A percentile compares a stretch with the other conserved stretches of the same genome.
These are phyloP conservation scores for Chiroxiphia lanceolata DNA, from an alignment of 2,797 vertebrate species.

Conservation along the genomic window DNA sequence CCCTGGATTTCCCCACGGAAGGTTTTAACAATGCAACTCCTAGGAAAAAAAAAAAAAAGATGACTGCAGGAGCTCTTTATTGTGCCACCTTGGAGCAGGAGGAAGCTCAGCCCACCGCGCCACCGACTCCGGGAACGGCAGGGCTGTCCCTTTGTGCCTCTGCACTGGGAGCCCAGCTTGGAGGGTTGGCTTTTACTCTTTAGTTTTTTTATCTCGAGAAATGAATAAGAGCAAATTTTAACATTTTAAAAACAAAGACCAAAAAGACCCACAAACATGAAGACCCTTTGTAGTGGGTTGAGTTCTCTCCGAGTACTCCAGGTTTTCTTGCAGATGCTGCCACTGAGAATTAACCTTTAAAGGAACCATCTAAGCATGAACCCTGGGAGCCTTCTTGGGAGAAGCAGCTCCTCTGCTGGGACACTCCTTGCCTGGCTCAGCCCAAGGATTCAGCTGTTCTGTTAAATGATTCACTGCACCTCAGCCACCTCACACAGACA, in stretches of 20 bases:
- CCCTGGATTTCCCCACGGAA: constrained; percentile 67
- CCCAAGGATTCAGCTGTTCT: background rate
- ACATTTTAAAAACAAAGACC: background rate
- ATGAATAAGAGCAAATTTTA: constrained; percentile 39
- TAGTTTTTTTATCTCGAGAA: background rate
- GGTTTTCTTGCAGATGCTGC: background rate
- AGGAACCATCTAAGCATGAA: background rate
- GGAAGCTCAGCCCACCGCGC: constrained; percentile 14
- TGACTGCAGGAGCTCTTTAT: constrained; percentile 63
- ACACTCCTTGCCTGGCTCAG: background rate
- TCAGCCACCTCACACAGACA: background rate
- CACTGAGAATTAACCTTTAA: constrained; percentile 35
- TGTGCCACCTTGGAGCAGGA: constrained; percentile 27
- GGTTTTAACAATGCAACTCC: constrained; percentile 63
- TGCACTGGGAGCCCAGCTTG: background rate
- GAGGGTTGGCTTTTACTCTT: background rate
- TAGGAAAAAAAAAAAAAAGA: constrained; percentile 10
- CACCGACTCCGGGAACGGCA: background rate
- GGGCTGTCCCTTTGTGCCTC: background rate
- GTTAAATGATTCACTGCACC: background rate
- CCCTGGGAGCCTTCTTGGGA: background rate
- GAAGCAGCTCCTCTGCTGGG: background rate
- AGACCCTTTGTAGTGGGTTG: background rate
- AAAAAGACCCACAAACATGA: background rate
- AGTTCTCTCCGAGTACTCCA: background rate